A percentile compares a stretch with the other conserved stretches of the same genome.
These are phyloP conservation scores for Sterna hirundo DNA, from an alignment of 2,113 vertebrate genomes.

Conservation along the genomic window DNA sequence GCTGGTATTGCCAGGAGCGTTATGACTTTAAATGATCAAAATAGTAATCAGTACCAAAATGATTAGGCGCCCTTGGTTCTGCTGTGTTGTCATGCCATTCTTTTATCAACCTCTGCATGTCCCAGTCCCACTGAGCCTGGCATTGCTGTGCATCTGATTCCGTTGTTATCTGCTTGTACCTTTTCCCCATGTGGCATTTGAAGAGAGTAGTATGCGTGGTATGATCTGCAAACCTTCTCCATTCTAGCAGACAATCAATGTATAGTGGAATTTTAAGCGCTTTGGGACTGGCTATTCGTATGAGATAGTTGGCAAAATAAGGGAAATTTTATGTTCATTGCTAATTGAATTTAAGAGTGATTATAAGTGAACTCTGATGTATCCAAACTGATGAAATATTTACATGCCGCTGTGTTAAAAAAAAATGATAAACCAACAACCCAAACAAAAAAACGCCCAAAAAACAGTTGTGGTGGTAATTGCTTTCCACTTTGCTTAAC, in stretches of 20 bases:
- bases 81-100: not conserved
- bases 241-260: not conserved
- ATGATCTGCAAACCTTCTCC: not conserved
- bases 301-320: not conserved
- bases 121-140: not conserved
- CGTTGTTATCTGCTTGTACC: not conserved
- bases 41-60: accelerated
- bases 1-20: not conserved
- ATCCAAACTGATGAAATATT: not conserved
- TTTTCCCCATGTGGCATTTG: not conserved
- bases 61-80: not conserved
- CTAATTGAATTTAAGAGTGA: not conserved
- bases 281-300: not conserved
- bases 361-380: not conserved
- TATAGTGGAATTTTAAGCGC: not conserved
- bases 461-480: not conserved
- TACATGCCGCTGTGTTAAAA: not conserved
- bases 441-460: not conserved
- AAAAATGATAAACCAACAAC: not conserved
- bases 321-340: not conserved
- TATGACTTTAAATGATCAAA: not conserved
- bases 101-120: not conserved
- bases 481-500: not conserved
- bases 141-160: not conserved
- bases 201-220: not conserved